These are phyloP conservation scores for Cenopis cana DNA, from an alignment of 2,888 invertebrate genomes.

Conservation along the genomic window DNA sequence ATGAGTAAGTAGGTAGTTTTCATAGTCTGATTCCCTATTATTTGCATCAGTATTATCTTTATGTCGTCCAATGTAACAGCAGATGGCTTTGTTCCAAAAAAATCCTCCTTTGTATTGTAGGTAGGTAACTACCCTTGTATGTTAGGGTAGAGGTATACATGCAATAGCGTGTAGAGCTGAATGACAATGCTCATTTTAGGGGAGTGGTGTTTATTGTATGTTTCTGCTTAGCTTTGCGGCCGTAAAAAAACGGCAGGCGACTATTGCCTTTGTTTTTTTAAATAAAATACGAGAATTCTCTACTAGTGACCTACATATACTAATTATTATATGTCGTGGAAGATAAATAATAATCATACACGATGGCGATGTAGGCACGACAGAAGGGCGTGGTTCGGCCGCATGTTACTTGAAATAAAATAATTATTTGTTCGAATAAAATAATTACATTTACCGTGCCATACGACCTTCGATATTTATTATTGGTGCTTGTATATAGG, in stretches of 20 bases:
- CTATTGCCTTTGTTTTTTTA: not conserved
- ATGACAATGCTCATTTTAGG: slow-evolving; percentile 29
- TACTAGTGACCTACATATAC: slow-evolving; percentile 19
- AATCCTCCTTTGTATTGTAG: not conserved
- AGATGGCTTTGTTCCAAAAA: slow-evolving; percentile 6
- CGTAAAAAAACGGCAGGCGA: slow-evolving; percentile 36
- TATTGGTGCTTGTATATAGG: too few relatives aligned
- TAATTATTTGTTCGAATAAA: too few relatives aligned
- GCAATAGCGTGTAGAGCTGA: slow-evolving; percentile 16
- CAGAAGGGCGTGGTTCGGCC: too few relatives aligned
- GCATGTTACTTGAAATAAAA: too few relatives aligned
- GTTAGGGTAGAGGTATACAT: not conserved
- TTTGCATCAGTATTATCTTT: not conserved
- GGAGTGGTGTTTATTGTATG: slow-evolving; percentile 36
- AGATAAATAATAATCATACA: not conserved
- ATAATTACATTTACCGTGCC: too few relatives aligned
- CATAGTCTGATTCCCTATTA: not conserved
- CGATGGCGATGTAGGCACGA: too few relatives aligned
- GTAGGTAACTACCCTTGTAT: not conserved
- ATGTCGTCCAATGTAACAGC: not conserved
- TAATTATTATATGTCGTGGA: not conserved
- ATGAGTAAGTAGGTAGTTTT: not conserved
- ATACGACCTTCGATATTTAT: too few relatives aligned
- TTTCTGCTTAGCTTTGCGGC: slow-evolving; percentile 11
- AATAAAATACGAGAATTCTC: slow-evolving; percentile 5